Conservation (phyloP, 2,797 vertebrate genomes). For the Novumbra hubbsi region DNA sequence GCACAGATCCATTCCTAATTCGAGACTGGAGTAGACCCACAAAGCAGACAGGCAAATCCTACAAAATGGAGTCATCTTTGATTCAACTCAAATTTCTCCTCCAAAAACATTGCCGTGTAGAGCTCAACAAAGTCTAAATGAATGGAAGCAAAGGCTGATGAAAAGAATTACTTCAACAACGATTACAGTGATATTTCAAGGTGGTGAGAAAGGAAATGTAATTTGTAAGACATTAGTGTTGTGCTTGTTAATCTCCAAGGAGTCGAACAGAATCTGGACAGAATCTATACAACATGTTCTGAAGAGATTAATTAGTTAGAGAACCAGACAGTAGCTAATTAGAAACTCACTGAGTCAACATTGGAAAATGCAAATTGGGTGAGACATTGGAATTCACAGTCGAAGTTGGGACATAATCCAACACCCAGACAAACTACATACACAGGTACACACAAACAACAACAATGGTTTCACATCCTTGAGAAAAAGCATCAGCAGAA, state of each 20-base stretch:
- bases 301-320: conserved; percentile 1
- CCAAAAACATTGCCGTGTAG: neutral
- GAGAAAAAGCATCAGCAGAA: conserved; percentile 16
- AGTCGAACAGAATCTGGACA: neutral
- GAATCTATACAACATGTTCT: neutral
- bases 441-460: conserved; percentile 13
- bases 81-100: neutral
- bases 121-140: conserved; percentile 1
- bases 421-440: conserved; percentile 2
- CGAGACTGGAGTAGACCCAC: neutral
- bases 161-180: conserved; percentile 6
- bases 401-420: neutral
- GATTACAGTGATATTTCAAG: conserved; percentile 3
- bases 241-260: neutral
- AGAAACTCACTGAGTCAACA: neutral
- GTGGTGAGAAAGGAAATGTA: neutral
- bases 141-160: neutral
- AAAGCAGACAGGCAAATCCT: conserved; percentile 6
- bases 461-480: neutral
- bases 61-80: neutral
- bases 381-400: neutral
- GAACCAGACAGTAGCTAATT: conserved; percentile 1
- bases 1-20: neutral
- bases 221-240: conserved; percentile 2
- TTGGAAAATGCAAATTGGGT: neutral